Evolutionary conservation across 2,888 invertebrate species (phyloP), one percentile per base, ranked within the genome.

Genomic region (Idaea aversata): DNA sequence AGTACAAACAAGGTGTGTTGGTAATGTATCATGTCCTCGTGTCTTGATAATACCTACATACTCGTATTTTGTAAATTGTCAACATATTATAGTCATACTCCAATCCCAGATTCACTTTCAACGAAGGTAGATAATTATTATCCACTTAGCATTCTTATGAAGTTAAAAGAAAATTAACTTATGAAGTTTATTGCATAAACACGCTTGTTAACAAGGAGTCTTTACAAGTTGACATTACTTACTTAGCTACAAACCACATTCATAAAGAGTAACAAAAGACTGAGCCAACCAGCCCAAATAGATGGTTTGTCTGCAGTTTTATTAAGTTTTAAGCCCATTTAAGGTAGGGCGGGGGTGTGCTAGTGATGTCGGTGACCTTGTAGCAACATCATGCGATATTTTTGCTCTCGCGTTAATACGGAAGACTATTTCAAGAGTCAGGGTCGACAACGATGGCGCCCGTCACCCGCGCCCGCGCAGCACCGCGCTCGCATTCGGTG

Each of bases 361-460:
- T 34, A 73, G 75, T 79, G 74, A 75, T 76, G 76, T 73, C 74
- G 71, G 67, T 72, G 80, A 77, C 83, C 91, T 90, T 91, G 88
- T 82, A 75, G 77, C 87, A 80, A 85, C 88, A 90, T 90, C 90
- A 89, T 90, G 87, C 90, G 90, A 90, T 91, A 93, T 92, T 92
- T 93, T 91, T 85, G 90, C 89, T 87, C 86, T 86, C 86, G 78
- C 87, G 86, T 87, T 90, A 89, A 92, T 87, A 89, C 93, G 93
- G 93, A 93, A 92, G 93, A 91, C 93, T 93, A 93, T 93, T 93
- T 93, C 91, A 93, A 92, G 93, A 92, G 92, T 91, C 92, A 93
- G 91, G 92, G 93, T 83, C 91, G 78, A 76, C 91, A 77, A 76
- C 74, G 78, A 78, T 75, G 80, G 80, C 85, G 84, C 85, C 87